Percentiles rank a stretch among this genome's conserved stretches.
Evolutionary conservation across 2,797 vertebrate genomes (phyloP).

Genomic region (Aldrovandia affinis): DNA sequence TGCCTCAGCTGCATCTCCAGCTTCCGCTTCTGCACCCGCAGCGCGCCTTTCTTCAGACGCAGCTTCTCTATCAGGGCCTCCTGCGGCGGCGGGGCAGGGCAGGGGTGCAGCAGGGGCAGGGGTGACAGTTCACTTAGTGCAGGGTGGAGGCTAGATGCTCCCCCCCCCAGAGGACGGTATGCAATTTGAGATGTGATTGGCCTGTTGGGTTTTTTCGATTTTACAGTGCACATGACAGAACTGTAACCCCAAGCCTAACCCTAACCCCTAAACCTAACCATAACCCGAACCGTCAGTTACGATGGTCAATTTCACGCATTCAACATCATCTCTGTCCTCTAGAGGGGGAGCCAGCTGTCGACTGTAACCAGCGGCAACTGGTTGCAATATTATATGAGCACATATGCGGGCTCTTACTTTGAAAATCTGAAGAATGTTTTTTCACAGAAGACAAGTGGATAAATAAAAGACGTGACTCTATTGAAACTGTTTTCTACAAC

Average conservation of each 20-base stretch:
- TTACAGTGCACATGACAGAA: too few species aligned
- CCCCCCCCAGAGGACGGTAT: too few species aligned
- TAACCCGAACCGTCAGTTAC: too few species aligned
- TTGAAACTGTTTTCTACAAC: background rate
- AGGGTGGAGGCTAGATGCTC: background rate
- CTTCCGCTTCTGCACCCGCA: constrained; percentile 71
- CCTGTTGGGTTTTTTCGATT: background rate
- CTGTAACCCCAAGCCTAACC: too few species aligned
- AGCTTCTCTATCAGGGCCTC: constrained; percentile 74
- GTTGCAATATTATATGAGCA: background rate
- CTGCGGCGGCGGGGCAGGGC: constrained; percentile 48
- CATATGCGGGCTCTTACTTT: background rate
- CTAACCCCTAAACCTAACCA: too few species aligned
- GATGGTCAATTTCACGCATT: too few species aligned
- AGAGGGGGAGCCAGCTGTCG: too few species aligned
- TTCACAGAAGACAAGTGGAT: background rate
- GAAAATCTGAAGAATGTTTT: background rate
- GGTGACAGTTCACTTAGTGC: background rate
- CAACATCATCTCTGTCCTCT: too few species aligned
- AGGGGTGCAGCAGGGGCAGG: background rate
- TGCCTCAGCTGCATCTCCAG: constrained; percentile 69
- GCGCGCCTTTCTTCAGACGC: constrained; percentile 66
- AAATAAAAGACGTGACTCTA: background rate
- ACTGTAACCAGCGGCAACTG: background rate
- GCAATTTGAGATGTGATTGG: too few species aligned